Percentiles rank a stretch among this genome's conserved stretches.
Conservation (phyloP, 2,113 vertebrate species). For the Pundamilia nyererei region DNA sequence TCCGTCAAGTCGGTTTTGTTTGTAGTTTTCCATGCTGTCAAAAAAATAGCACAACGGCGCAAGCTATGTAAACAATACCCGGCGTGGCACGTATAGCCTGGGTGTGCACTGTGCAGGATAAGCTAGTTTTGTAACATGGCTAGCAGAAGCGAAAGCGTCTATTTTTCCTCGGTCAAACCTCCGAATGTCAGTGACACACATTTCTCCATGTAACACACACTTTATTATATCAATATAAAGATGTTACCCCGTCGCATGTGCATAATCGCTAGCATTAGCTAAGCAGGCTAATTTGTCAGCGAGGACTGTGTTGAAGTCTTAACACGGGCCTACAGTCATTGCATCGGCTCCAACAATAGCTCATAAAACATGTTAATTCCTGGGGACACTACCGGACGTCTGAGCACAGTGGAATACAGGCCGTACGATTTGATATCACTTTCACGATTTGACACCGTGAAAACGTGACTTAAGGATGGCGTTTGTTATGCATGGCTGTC, state of each 20-base stretch:
- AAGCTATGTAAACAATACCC: slow-evolving; percentile 67
- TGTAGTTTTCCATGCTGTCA: slow-evolving; percentile 4
- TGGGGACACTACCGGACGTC: background rate
- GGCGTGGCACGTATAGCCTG: slow-evolving; percentile 48
- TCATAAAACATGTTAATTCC: slow-evolving; percentile 13
- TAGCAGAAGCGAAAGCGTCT: slow-evolving; percentile 8
- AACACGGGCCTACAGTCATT: slow-evolving; percentile 33
- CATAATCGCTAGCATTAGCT: background rate
- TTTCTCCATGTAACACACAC: background rate
- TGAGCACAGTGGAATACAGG: background rate
- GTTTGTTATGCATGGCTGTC: background rate
- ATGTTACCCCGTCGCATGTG: background rate
- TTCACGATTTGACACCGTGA: background rate
- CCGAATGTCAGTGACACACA: background rate
- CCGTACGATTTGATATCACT: background rate
- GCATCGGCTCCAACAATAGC: slow-evolving; percentile 26
- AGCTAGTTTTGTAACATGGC: slow-evolving; percentile 24
- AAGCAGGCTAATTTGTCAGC: slow-evolving; percentile 11
- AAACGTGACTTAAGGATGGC: background rate
- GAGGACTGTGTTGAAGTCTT: slow-evolving; percentile 4
- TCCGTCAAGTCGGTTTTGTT: background rate
- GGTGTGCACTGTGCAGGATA: slow-evolving; percentile 41
- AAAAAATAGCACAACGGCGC: background rate
- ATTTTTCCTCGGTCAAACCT: background rate
- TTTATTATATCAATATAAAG: background rate